Conservation (phyloP, 2,888 invertebrate genomes). For the Agonopterix arenella region DNA sequence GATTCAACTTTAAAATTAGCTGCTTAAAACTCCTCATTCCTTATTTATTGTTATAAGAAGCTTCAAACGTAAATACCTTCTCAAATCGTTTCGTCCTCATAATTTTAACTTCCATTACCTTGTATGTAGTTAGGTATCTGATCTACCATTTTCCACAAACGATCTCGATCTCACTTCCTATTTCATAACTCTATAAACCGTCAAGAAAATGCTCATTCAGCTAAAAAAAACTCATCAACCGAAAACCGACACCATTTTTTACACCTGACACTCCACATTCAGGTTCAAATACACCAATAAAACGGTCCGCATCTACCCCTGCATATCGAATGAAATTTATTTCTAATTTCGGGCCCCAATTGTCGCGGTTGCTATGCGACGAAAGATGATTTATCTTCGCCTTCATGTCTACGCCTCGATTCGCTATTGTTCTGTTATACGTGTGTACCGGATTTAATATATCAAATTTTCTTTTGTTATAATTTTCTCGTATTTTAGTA, state of each 20-base stretch:
- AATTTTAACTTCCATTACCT: too few relatives aligned
- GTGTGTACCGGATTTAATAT: conserved; percentile 22
- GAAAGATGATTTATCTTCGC: conserved; percentile 37
- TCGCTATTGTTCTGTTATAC: conserved; percentile 17
- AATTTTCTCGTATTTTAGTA: neutral
- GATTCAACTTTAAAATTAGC: too few relatives aligned
- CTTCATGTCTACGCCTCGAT: conserved; percentile 17
- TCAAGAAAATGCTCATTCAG: conserved; percentile 9
- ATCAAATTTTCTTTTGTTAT: conserved; percentile 23
- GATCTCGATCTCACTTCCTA: too few relatives aligned
- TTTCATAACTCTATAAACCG: too few relatives aligned
- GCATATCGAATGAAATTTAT: conserved; percentile 47
- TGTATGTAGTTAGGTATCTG: too few relatives aligned
- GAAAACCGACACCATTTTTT: conserved; percentile 40
- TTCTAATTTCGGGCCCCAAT: conserved; percentile 46
- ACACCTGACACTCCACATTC: conserved; percentile 44
- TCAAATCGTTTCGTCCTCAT: too few relatives aligned
- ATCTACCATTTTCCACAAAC: too few relatives aligned
- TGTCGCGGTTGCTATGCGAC: conserved; percentile 39
- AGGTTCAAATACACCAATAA: conserved; percentile 39
- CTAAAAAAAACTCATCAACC: conserved; percentile 24
- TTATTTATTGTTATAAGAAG: too few relatives aligned
- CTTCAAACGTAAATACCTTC: too few relatives aligned
- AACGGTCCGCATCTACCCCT: conserved; percentile 14
- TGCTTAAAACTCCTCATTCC: too few relatives aligned